Evolutionary conservation across 1,140 invertebrate species (phyloP).

Genomic region (Bactericera cockerelli): DNA sequence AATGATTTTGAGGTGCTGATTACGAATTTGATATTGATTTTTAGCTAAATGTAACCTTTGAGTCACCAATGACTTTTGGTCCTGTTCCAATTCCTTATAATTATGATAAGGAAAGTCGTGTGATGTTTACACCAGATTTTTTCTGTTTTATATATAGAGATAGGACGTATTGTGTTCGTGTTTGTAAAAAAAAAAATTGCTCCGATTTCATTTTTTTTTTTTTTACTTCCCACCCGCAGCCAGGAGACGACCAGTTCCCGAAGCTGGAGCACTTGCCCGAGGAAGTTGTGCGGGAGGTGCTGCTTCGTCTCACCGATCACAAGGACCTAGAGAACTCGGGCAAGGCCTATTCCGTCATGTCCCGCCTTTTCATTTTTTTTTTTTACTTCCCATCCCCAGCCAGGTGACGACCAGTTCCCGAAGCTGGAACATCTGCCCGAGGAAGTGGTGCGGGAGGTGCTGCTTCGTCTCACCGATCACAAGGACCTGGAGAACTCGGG

Average conservation of each 20-base stretch:
- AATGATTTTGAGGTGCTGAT: too few species aligned
- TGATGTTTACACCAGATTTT: too few species aligned
- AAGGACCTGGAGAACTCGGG: constrained; percentile 64
- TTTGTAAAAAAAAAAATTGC: too few species aligned
- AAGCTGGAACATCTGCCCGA: constrained; percentile 81
- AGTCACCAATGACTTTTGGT: too few species aligned
- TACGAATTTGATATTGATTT: too few species aligned
- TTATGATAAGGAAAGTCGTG: too few species aligned
- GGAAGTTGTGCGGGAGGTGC: constrained; percentile 82
- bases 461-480: constrained; percentile 79
- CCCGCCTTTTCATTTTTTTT: too few species aligned
- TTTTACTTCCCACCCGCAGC: constrained; percentile 35
- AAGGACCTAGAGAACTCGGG: constrained; percentile 64
- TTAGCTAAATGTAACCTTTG: too few species aligned
- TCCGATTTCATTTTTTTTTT: too few species aligned
- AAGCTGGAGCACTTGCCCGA: constrained; percentile 81
- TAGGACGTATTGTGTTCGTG: too few species aligned
- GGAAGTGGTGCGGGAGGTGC: constrained; percentile 82
- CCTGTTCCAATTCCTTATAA: too few species aligned
- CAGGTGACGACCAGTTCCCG: constrained; percentile 62
- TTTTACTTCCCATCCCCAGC: constrained; percentile 36
- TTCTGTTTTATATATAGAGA: too few species aligned
- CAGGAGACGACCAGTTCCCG: constrained; percentile 62
- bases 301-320: constrained; percentile 79
- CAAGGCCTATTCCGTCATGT: constrained; percentile 53